phyloP scores from a whole-genome alignment of 2,113 vertebrate species.

The Thymallus thymallus region DNA sequence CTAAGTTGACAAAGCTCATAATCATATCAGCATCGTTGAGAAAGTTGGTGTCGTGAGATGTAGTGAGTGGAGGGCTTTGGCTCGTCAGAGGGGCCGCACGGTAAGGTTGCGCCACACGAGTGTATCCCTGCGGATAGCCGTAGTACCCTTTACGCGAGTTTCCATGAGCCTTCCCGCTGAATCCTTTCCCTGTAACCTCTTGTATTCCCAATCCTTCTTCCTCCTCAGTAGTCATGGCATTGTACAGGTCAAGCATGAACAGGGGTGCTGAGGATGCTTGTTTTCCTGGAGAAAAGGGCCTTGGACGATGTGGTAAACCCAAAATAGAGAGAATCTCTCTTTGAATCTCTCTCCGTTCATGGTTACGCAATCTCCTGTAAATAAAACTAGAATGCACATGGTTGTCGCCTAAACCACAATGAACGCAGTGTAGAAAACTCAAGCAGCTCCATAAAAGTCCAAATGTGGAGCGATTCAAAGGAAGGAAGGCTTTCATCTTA shows the following conservation, averaged over 20 bases:
- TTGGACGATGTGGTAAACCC: constrained; percentile 94
- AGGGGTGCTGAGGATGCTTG: constrained; percentile 95
- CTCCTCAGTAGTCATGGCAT: constrained; percentile 94
- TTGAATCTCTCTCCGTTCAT: constrained; percentile 97
- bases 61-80: constrained; percentile 84
- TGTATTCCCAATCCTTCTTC: constrained; percentile 75
- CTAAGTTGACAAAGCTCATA: constrained; percentile 99
- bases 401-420: constrained; percentile 88
- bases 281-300: constrained; percentile 94
- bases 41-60: constrained; percentile 91
- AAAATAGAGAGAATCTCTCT: constrained; percentile 98
- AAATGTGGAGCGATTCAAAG: constrained; percentile 76
- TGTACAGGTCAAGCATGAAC: constrained; percentile 99
- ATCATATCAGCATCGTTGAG: constrained; percentile 99
- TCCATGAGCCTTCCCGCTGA: constrained; percentile 77
- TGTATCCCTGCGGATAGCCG: constrained; percentile 83
- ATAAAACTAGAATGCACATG: constrained; percentile 99
- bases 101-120: constrained; percentile 82
- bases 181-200: constrained; percentile 76
- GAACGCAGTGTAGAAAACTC: constrained; percentile 82
- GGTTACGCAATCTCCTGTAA: constrained; percentile 96
- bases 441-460: constrained; percentile 88
- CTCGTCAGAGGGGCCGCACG: constrained; percentile 75
- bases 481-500: constrained; percentile 80
- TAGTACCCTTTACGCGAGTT: constrained; percentile 79